These are phyloP conservation scores for Sebastes vulpes DNA, from an alignment of 2,797 vertebrate species.

Conservation along the genomic window DNA sequence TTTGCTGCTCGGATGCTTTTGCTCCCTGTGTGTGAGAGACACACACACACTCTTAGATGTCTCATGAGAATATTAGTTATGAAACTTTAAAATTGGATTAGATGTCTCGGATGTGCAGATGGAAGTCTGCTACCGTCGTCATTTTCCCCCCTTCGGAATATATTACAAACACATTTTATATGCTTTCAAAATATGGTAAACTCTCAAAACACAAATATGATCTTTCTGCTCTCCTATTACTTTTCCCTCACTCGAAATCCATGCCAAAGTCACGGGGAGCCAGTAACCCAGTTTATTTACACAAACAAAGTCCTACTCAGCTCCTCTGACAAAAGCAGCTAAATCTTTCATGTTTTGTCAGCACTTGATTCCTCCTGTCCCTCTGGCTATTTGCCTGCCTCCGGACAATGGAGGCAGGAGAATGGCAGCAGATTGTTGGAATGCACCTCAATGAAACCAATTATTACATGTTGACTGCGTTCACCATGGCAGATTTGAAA, in stretches of 20 bases:
- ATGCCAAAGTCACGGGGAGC: conserved; percentile 80
- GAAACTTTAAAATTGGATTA: conserved; percentile 63
- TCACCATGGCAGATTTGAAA: conserved; percentile 99
- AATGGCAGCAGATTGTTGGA: conserved; percentile 99
- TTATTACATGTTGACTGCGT: conserved; percentile 99
- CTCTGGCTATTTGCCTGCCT: conserved; percentile 99
- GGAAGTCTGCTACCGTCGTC: conserved; percentile 14
- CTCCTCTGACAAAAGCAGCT: conserved; percentile 99
- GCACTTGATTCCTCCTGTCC: conserved; percentile 99
- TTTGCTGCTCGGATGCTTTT: conserved; percentile 3
- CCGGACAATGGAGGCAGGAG: conserved; percentile 97
- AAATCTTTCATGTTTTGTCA: conserved; percentile 99
- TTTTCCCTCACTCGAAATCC: conserved; percentile 46
- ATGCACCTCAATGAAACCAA: conserved; percentile 99
- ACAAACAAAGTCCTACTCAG: conserved; percentile 99
- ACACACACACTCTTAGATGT: conserved; percentile 18
- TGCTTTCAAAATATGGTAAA: conserved; percentile 2
- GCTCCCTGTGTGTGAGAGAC: neutral
- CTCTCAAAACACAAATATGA: conserved; percentile 41
- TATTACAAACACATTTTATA: neutral
- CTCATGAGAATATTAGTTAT: conserved; percentile 40
- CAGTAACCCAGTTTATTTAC: conserved; percentile 99
- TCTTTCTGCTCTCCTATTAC: conserved; percentile 41
- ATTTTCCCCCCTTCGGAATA: neutral
- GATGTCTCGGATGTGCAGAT: conserved; percentile 1